Percentiles rank a stretch among this genome's conserved stretches.
Evolutionary conservation across 2,113 vertebrate species (phyloP).

Genomic region (Sphyrna mokarran): DNA sequence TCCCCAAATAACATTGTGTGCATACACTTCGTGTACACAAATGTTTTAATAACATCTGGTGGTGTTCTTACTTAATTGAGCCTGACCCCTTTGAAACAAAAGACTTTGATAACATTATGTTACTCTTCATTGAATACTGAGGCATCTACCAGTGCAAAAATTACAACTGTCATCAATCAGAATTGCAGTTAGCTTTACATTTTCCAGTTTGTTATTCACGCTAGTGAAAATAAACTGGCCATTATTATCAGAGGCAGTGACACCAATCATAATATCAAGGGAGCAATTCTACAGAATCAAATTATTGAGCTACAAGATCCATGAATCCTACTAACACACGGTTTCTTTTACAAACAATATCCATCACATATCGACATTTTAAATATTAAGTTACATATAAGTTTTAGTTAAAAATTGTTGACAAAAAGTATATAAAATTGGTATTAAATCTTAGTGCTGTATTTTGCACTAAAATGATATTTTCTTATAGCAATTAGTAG

Average conservation of each 20-base stretch:
- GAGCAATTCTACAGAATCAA: neutral
- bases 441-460: neutral
- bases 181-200: neutral
- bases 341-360: neutral
- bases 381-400: neutral
- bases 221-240: neutral
- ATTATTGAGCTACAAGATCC: neutral
- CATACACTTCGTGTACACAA: neutral
- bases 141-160: neutral
- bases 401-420: neutral
- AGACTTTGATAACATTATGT: neutral
- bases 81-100: neutral
- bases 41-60: conserved; percentile 6
- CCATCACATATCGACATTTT: neutral
- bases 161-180: neutral
- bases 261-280: neutral
- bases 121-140: neutral
- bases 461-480: neutral
- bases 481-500: neutral
- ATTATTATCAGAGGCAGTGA: neutral
- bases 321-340: neutral
- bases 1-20: neutral
- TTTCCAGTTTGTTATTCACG: neutral
- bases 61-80: neutral
- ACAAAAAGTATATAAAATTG: neutral